A percentile compares a stretch with the other conserved stretches of the same genome.
Conservation (phyloP, 1,140 invertebrate genomes). For the Potamilus streckersoni region DNA sequence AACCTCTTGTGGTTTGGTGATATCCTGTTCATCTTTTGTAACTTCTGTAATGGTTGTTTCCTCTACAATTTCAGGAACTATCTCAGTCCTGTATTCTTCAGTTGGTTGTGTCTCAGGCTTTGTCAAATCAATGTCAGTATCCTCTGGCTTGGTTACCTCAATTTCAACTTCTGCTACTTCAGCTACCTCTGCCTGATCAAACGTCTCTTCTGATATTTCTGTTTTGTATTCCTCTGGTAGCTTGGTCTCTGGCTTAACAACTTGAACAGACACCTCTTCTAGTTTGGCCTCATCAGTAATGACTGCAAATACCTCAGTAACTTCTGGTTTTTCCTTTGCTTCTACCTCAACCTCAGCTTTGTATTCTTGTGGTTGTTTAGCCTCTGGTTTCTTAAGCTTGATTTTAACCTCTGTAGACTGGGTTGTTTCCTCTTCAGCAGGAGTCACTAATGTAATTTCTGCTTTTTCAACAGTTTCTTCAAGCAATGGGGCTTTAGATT, state of each 20-base stretch:
- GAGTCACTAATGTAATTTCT: no score
- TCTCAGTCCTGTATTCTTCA: background rate
- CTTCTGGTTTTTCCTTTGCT: conserved; percentile 31
- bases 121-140: background rate
- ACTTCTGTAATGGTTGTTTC: conserved; percentile 1
- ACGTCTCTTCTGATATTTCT: conserved; percentile 29
- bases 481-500: no score
- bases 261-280: conserved; percentile 13
- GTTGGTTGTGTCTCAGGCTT: background rate
- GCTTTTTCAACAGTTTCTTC: no score
- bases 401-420: conserved; percentile 5
- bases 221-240: conserved; percentile 14
- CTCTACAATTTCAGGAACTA: conserved; percentile 2
- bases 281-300: conserved; percentile 19
- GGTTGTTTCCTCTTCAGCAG: conserved; percentile 1
- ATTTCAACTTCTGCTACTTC: conserved; percentile 38
- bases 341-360: conserved; percentile 38
- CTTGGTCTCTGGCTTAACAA: conserved; percentile 6
- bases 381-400: conserved; percentile 31
- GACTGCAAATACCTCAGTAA: conserved; percentile 39
- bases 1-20: conserved; percentile 29
- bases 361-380: conserved; percentile 33
- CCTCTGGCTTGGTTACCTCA: conserved; percentile 1
- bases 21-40: background rate
- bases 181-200: conserved; percentile 27